A percentile compares a stretch with the other conserved stretches of the same genome.
phyloP scores from a whole-genome alignment of 2,888 invertebrate genomes.

The Idaea biselata region DNA sequence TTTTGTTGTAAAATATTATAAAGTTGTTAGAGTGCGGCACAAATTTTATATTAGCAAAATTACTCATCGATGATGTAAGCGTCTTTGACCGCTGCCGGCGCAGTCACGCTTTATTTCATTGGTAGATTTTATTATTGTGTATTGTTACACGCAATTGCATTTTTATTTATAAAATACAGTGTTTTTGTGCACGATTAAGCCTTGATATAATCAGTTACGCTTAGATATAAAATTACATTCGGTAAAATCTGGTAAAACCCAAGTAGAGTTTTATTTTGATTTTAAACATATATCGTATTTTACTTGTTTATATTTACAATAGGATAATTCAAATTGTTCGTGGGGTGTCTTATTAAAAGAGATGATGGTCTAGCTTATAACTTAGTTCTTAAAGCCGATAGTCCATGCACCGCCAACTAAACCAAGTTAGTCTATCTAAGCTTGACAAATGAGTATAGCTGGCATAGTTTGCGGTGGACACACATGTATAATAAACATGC shows the following conservation, averaged over 20 bases:
- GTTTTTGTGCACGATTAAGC: not conserved
- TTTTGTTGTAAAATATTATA: not conserved
- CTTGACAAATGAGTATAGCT: too few species aligned
- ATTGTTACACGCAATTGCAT: not conserved
- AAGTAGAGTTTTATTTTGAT: too few species aligned
- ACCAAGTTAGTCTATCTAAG: too few species aligned
- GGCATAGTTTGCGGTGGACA: too few species aligned
- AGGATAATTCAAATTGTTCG: too few species aligned
- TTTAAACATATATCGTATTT: too few species aligned
- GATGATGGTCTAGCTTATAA: too few species aligned
- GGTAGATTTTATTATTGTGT: constrained; percentile 1
- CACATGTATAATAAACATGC: too few species aligned
- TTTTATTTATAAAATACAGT: not conserved
- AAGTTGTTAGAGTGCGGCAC: not conserved
- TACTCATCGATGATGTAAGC: not conserved
- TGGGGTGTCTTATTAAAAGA: too few species aligned
- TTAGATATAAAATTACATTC: not conserved
- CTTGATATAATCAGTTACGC: not conserved
- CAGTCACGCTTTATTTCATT: not conserved
- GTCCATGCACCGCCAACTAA: too few species aligned
- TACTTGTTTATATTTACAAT: too few species aligned
- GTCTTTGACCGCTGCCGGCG: not conserved
- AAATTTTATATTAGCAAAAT: not conserved
- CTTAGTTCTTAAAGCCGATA: too few species aligned
- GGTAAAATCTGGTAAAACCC: not conserved